These are phyloP conservation scores for Eulemur macaco DNA, from an alignment of 2,113 vertebrate genomes.

Conservation along the genomic window DNA sequence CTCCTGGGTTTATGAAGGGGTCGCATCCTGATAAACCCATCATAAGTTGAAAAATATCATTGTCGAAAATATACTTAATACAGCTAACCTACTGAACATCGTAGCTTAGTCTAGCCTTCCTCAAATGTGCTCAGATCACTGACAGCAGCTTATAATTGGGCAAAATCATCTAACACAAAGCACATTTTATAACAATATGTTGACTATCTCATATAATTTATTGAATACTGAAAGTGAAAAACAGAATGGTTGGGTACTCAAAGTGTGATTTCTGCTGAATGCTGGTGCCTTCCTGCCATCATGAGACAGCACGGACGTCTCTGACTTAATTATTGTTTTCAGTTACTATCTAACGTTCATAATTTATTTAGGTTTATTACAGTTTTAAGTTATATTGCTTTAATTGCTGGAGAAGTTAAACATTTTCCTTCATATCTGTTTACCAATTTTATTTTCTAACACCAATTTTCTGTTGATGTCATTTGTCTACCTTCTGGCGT, in stretches of 20 bases:
- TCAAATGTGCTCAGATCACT: too few relatives aligned
- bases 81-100: neutral
- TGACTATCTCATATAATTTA: too few relatives aligned
- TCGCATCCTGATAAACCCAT: neutral
- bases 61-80: neutral
- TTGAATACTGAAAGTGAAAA: too few relatives aligned
- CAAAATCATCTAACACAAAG: too few relatives aligned
- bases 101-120: too few relatives aligned
- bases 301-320: too few relatives aligned
- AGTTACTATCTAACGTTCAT: neutral
- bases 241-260: too few relatives aligned
- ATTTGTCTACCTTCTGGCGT: neutral
- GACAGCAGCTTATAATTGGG: too few relatives aligned
- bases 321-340: neutral
- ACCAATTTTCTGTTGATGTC: neutral
- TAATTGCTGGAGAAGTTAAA: neutral
- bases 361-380: conserved; percentile 13
- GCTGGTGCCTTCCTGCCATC: too few relatives aligned
- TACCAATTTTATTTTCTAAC: conserved; percentile 10
- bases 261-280: too few relatives aligned
- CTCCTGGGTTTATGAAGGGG: neutral
- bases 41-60: neutral
- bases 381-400: conserved; percentile 27
- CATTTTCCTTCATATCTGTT: neutral
- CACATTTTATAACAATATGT: too few relatives aligned